Percentiles rank a stretch among this genome's conserved stretches.
These are phyloP conservation scores for Cantharis flavilabris DNA, from an alignment of 2,888 invertebrate genomes.

Conservation along the genomic window DNA sequence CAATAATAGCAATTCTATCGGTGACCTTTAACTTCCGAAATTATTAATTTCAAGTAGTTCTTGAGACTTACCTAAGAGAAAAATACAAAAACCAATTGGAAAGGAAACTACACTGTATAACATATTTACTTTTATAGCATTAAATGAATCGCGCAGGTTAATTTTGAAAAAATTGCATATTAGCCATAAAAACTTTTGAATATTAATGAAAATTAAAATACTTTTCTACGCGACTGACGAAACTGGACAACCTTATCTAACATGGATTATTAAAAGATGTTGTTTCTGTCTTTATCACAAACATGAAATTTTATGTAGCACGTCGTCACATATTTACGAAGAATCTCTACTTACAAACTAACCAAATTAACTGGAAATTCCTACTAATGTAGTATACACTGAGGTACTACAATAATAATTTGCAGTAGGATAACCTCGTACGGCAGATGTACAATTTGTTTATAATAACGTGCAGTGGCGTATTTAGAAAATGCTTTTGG, in stretches of 20 bases:
- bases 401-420: neutral
- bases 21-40: neutral
- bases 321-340: neutral
- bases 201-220: neutral
- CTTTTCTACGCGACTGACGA: neutral
- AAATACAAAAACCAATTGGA: neutral
- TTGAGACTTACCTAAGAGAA: neutral
- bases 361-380: neutral
- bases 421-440: neutral
- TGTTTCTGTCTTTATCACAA: neutral
- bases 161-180: neutral
- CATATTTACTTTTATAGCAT: neutral
- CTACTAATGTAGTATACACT: neutral
- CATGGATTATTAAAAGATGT: neutral
- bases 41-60: neutral
- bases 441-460: no score
- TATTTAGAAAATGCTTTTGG: no score
- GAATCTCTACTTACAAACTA: neutral
- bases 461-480: no score
- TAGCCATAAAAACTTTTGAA: neutral
- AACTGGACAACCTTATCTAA: neutral
- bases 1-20: neutral
- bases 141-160: neutral
- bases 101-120: neutral
- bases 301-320: neutral